These are phyloP conservation scores for Acanthosepion esculentum DNA, from an alignment of 2,888 invertebrate genomes.

Conservation along the genomic window DNA sequence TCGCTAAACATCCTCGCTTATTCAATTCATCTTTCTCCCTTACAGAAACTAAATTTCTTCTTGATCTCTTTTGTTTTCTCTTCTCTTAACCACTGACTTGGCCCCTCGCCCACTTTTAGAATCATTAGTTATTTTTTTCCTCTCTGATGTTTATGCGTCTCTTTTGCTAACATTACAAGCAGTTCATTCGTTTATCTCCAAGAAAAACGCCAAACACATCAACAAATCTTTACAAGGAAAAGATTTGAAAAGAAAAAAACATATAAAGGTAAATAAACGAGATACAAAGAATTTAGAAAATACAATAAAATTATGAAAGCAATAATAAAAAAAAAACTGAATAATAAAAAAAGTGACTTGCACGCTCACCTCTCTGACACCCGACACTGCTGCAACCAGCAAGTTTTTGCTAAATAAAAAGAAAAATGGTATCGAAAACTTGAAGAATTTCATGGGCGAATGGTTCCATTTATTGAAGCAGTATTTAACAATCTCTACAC, in stretches of 20 bases:
- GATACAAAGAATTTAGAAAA: neutral
- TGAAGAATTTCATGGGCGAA: slow-evolving; percentile 22
- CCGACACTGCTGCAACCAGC: neutral
- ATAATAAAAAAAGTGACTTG: neutral
- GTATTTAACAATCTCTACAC: neutral
- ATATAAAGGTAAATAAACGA: neutral
- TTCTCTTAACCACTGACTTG: neutral
- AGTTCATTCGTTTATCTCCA: slow-evolving; percentile 15
- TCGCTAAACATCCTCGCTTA: neutral
- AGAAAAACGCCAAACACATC: neutral
- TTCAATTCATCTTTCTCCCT: neutral
- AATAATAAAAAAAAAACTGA: neutral
- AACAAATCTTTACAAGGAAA: neutral
- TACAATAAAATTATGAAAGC: slow-evolving; percentile 9
- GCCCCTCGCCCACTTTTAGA: neutral
- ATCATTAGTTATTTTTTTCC: neutral
- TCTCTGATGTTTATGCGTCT: neutral
- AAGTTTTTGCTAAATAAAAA: neutral
- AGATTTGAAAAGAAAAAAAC: neutral
- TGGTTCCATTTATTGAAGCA: slow-evolving; percentile 10
- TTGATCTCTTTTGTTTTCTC: neutral
- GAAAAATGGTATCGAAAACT: slow-evolving; percentile 4
- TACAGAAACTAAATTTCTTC: too few relatives aligned
- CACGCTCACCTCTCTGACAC: neutral
- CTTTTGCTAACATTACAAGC: neutral